phyloP scores from a whole-genome alignment of 2,113 vertebrate species.

The Leptosomus discolor region DNA sequence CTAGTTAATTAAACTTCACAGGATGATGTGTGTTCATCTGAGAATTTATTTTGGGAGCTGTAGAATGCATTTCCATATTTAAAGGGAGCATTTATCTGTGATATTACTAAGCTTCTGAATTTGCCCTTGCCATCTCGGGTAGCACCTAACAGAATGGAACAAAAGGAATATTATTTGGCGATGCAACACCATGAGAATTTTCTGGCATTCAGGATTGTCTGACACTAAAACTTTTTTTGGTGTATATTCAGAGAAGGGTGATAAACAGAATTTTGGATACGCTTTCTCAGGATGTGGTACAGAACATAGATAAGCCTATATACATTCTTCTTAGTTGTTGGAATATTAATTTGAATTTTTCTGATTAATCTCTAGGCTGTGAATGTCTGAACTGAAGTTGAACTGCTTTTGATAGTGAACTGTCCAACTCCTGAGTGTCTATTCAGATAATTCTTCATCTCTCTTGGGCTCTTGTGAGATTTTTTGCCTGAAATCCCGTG shows the following conservation, averaged over 20 bases:
- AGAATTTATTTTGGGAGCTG: conserved; percentile 33
- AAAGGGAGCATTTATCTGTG: conserved; percentile 17
- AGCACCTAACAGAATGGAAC: not conserved
- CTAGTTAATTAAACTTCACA: conserved; percentile 15
- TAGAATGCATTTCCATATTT: conserved; percentile 56
- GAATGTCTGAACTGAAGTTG: not conserved
- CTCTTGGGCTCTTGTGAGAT: not conserved
- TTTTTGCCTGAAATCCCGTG: not conserved
- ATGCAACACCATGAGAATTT: not conserved
- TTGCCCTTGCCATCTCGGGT: conserved; percentile 3
- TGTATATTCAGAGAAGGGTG: not conserved
- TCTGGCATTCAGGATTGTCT: not conserved
- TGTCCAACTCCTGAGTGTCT: not conserved
- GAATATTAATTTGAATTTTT: not conserved
- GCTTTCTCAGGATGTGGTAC: not conserved
- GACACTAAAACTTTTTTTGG: not conserved
- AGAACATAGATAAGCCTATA: not conserved
- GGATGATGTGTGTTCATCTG: not conserved
- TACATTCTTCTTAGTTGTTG: not conserved
- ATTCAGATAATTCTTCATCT: not conserved
- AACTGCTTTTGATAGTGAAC: not conserved
- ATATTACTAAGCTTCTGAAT: not conserved
- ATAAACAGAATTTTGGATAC: not conserved
- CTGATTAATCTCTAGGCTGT: not conserved
- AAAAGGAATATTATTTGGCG: not conserved